Conservation (phyloP, 2,797 vertebrate species). For the Pipistrellus pipistrellus region DNA sequence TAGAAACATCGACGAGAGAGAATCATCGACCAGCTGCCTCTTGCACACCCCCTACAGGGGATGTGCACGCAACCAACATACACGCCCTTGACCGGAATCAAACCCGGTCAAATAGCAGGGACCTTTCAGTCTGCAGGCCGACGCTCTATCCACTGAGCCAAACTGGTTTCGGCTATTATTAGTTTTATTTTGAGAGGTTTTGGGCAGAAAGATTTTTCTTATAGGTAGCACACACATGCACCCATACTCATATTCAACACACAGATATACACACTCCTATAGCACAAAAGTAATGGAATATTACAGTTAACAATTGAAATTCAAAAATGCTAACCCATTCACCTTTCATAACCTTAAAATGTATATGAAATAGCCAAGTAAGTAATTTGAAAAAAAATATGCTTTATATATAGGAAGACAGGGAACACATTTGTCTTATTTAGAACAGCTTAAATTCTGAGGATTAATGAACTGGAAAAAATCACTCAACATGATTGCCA, state of each 20-base stretch:
- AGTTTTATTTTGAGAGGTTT: neutral
- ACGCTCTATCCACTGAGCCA: too few relatives aligned
- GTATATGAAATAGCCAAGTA: slow-evolving; percentile 62
- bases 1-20: too few relatives aligned
- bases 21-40: too few relatives aligned
- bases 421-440: slow-evolving; percentile 78
- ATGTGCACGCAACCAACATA: too few relatives aligned
- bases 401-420: slow-evolving; percentile 69
- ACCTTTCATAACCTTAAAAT: slow-evolving; percentile 62
- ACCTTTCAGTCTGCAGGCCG: too few relatives aligned
- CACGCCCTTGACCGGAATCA: too few relatives aligned
- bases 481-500: slow-evolving; percentile 69
- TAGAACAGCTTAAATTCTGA: slow-evolving; percentile 72
- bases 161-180: neutral
- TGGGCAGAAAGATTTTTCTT: neutral
- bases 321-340: slow-evolving; percentile 53
- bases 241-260: neutral
- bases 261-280: neutral
- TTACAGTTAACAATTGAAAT: slow-evolving; percentile 28
- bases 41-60: too few relatives aligned
- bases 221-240: neutral
- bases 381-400: slow-evolving; percentile 74
- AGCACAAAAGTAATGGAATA: neutral
- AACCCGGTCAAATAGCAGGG: too few relatives aligned
- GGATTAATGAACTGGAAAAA: slow-evolving; percentile 79